Evolutionary conservation across 2,113 vertebrate species (phyloP), one percentile per base, ranked within the genome.

Genomic region (Dunckerocampus dactyliophorus): DNA sequence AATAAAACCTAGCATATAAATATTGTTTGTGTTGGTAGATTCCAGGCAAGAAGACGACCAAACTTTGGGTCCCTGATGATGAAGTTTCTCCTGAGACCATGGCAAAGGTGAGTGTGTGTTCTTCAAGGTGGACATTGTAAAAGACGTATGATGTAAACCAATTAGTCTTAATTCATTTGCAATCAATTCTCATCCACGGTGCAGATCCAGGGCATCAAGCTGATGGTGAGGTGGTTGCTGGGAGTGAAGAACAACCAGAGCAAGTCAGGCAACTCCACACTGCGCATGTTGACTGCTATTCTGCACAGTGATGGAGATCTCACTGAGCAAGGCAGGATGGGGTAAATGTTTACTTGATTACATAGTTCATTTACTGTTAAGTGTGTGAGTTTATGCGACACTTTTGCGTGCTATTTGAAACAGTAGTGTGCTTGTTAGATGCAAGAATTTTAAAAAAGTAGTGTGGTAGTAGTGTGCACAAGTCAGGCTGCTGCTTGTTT

Each of bases 221-320:
- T 99, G 91, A 98, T 99, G 96, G 97, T 98, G 77, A 91, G 96
- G 49, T 99, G 97, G 97, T 83, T 99, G 62, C 79, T 99, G 31
- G 97, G 97, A 70, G 97, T 99, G 90, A 98, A 96, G 86, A 99
- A 97, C 84, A 99, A 98, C 77, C 94, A 95, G 87, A 98, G 95
- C 87, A 99, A 99, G 86, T 99, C 97, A 0, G 97, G 97, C 60
- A 98, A 95, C 55, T 99, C 97, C 76, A 99, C 97, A 62, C 80
- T 99, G 73, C 92, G 96, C 75, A 91, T 99, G 83, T 82, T 99
- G 72, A 98, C 95, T 11, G 97, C 97, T 37, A 97, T 99, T 77
- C 82, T 99, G 47, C 95, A 97, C 88, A 98, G 96, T 60, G 97
- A 99, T 57, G 97, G 97, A 74, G 97, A 98, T 77, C 84, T 99